Conservation (phyloP, 2,797 vertebrate species). For the Chiroxiphia lanceolata region DNA sequence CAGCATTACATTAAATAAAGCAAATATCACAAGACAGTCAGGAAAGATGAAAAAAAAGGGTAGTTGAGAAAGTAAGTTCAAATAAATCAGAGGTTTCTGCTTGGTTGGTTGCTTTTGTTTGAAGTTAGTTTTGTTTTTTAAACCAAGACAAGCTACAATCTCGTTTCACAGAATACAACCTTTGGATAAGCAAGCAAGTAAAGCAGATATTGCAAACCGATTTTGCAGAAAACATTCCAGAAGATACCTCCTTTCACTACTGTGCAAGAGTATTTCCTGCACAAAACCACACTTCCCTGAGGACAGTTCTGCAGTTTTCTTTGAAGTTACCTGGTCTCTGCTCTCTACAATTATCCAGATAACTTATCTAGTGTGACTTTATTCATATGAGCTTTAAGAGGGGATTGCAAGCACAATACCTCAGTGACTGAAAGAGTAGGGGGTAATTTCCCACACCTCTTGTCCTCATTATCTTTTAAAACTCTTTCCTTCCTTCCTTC, state of each 20-base stretch:
- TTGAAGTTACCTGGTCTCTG: neutral
- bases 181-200: neutral
- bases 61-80: neutral
- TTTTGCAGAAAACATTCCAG: neutral
- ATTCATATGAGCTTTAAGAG: slow-evolving; percentile 38
- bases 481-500: slow-evolving; percentile 51
- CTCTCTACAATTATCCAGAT: neutral
- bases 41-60: neutral
- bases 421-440: slow-evolving; percentile 25
- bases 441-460: slow-evolving; percentile 37
- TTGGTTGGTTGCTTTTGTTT: neutral
- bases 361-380: slow-evolving; percentile 26
- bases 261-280: neutral
- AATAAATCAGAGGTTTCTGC: neutral
- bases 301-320: neutral
- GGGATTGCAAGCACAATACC: slow-evolving; percentile 15
- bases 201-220: neutral
- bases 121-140: neutral
- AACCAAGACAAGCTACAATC: neutral
- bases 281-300: neutral
- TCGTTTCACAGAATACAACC: neutral
- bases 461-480: slow-evolving; percentile 40
- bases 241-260: neutral
- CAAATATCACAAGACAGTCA: neutral
- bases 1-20: neutral